phyloP scores from a whole-genome alignment of 2,888 invertebrate genomes.

The Schizotus pectinicornis region DNA sequence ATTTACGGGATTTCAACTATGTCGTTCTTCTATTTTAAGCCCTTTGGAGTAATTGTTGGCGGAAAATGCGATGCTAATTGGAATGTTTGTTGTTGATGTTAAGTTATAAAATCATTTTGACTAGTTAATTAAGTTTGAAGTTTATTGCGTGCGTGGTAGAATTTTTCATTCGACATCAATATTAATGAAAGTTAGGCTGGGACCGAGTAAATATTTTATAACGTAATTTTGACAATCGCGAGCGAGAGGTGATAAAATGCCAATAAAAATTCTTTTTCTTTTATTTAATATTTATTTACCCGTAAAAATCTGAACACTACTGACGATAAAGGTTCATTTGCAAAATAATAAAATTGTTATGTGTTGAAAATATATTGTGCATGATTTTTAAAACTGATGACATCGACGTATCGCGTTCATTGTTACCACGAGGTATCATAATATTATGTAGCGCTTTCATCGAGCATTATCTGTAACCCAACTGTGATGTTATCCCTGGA shows the following conservation, averaged over 20 bases:
- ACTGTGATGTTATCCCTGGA: conserved; percentile 12
- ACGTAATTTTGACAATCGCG: conserved; percentile 1
- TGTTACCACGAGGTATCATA: neutral
- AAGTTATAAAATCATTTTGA: conserved; percentile 9
- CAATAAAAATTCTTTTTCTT: conserved; percentile 18
- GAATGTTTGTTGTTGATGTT: conserved; percentile 2
- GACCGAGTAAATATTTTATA: conserved; percentile 13
- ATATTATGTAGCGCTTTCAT: conserved; percentile 7
- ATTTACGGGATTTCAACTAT: conserved; percentile 28
- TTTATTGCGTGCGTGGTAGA: neutral
- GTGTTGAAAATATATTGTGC: neutral
- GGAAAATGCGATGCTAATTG: conserved; percentile 14
- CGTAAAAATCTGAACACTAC: conserved; percentile 7
- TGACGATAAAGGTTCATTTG: neutral
- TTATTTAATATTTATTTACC: conserved; percentile 6
- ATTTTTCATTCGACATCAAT: neutral
- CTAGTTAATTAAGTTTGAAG: conserved; percentile 9
- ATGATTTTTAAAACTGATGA: too few relatives aligned
- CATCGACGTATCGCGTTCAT: too few relatives aligned
- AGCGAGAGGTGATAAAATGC: conserved; percentile 3
- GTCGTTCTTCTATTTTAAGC: conserved; percentile 18
- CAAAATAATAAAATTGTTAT: conserved; percentile 15
- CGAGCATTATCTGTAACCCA: conserved; percentile 9
- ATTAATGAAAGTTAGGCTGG: conserved; percentile 13
- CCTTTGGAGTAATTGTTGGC: conserved; percentile 2